Conservation (phyloP, 1,140 invertebrate species). For the Eciton burchellii region DNA sequence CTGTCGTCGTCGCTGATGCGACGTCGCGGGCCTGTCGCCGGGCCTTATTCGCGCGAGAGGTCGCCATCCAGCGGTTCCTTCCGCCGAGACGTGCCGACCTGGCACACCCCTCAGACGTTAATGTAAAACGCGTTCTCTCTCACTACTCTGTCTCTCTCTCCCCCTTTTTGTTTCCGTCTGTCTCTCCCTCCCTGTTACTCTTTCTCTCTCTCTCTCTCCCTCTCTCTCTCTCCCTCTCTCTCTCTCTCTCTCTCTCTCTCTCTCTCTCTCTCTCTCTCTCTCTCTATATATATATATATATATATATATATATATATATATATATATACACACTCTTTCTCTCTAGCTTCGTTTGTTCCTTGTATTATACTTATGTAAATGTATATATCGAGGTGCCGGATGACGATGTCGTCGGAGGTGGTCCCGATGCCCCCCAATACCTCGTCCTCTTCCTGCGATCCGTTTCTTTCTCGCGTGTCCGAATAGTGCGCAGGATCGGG, state of each 20-base stretch:
- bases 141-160: slow-evolving; percentile 70
- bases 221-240: slow-evolving; percentile 68
- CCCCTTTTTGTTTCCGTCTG: too few species aligned
- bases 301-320: slow-evolving; percentile 57
- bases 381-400: slow-evolving; percentile 60
- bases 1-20: slow-evolving; percentile 10
- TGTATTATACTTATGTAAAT: slow-evolving; percentile 69
- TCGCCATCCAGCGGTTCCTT: slow-evolving; percentile 54
- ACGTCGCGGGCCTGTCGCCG: slow-evolving; percentile 34
- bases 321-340: slow-evolving; percentile 70
- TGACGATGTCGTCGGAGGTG: slow-evolving; percentile 44
- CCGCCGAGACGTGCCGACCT: slow-evolving; percentile 63
- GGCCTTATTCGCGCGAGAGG: slow-evolving; percentile 18
- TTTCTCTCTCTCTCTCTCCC: slow-evolving; percentile 73
- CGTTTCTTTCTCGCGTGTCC: slow-evolving; percentile 53
- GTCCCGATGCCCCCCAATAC: slow-evolving; percentile 46
- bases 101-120: slow-evolving; percentile 78
- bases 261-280: slow-evolving; percentile 74
- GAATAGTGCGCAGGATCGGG: slow-evolving; percentile 27
- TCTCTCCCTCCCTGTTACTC: slow-evolving; percentile 66
- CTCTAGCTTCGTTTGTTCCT: slow-evolving; percentile 78
- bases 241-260: slow-evolving; percentile 65
- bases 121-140: slow-evolving; percentile 55
- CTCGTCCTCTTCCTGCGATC: slow-evolving; percentile 67
- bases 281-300: slow-evolving; percentile 39